These are phyloP conservation scores for Palythoa grandiflora DNA, from an alignment of 92 coral and sea anemone genomes.

Conservation along the genomic window DNA sequence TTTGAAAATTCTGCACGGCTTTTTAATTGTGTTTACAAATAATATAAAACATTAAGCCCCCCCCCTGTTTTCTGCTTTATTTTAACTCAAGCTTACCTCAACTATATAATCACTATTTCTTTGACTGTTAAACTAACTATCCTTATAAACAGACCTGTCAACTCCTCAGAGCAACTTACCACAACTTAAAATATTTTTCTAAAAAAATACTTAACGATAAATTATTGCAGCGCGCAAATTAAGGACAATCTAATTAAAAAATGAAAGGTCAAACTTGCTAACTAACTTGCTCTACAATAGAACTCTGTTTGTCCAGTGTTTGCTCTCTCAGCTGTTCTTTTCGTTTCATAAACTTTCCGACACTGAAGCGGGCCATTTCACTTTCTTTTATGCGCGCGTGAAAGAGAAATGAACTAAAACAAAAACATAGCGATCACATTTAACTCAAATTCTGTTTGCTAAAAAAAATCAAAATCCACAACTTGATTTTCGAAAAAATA, in stretches of 20 bases:
- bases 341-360: constrained; percentile 6
- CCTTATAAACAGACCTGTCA: no score
- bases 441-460: background rate
- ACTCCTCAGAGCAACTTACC: no score
- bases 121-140: no score
- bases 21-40: background rate
- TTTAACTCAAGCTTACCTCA: no score
- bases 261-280: background rate
- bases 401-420: background rate
- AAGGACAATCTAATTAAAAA: background rate
- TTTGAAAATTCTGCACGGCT: background rate
- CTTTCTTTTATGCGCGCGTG: background rate
- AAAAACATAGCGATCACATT: constrained; percentile 6
- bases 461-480: background rate
- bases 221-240: background rate
- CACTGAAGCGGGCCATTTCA: background rate
- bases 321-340: background rate
- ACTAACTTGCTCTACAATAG: background rate
- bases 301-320: constrained; percentile 4
- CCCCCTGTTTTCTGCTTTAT: background rate
- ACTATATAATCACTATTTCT: no score
- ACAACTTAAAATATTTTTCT: no score
- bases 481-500: background rate
- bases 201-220: no score
- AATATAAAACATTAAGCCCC: background rate